Conservation (phyloP, 2,113 vertebrate genomes). For the Muscicapa adusta region DNA sequence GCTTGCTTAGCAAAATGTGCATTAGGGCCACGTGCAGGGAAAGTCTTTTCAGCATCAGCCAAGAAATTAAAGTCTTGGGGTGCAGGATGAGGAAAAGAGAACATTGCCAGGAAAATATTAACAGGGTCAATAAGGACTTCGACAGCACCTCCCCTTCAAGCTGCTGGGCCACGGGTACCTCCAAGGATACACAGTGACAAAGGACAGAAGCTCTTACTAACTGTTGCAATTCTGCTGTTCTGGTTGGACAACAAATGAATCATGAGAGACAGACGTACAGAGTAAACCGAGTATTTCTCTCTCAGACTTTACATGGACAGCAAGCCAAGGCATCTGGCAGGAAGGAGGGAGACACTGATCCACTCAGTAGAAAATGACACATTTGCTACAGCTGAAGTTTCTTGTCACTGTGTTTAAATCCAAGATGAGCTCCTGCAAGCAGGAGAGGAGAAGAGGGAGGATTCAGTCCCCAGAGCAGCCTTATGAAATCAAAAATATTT, state of each 20-base stretch:
- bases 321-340: not conserved
- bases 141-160: not conserved
- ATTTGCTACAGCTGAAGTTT: not conserved
- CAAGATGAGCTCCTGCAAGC: not conserved
- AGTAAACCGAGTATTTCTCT: not conserved
- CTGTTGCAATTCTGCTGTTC: not conserved
- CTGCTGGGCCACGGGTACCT: rapidly evolving
- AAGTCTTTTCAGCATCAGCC: not conserved
- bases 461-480: not conserved
- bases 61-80: not conserved
- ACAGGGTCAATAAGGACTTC: not conserved
- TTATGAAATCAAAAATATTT: not conserved
- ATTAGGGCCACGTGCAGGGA: not conserved
- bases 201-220: not conserved
- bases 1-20: not conserved
- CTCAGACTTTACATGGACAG: not conserved
- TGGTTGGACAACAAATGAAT: not conserved
- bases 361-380: not conserved
- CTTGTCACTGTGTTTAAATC: not conserved
- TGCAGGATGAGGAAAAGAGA: not conserved
- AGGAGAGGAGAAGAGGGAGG: not conserved
- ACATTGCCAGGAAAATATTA: not conserved
- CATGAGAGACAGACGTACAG: rapidly evolving
- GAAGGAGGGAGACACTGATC: not conserved
- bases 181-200: not conserved